A percentile compares a stretch with the other conserved stretches of the same genome.
Evolutionary conservation across 2,113 vertebrate species (phyloP).

Genomic region (Dasyornis broadbenti): DNA sequence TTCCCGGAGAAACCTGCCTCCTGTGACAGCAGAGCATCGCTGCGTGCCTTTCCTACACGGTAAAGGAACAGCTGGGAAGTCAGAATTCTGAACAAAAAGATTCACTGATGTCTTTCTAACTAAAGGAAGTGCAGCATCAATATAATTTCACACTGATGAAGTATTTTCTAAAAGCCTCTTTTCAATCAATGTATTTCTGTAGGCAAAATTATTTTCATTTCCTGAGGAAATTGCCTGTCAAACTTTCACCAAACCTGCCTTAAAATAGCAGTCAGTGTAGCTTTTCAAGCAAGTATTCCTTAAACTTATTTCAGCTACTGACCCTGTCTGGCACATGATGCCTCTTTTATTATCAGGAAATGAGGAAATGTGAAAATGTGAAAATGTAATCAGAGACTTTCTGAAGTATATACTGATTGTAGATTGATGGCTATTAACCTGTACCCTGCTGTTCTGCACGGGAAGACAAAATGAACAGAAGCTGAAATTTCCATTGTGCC

Average conservation of each 20-base stretch:
- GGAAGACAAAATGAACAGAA: background rate
- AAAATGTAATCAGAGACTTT: background rate
- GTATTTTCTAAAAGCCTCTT: background rate
- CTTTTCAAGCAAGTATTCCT: background rate
- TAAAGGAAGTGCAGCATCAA: background rate
- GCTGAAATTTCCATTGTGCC: background rate
- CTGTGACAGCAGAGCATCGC: background rate
- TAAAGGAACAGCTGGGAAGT: background rate
- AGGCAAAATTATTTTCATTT: background rate
- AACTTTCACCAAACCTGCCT: constrained; percentile 45
- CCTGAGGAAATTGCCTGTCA: background rate
- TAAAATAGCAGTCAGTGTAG: constrained; percentile 8
- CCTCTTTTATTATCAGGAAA: background rate
- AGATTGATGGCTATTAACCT: background rate
- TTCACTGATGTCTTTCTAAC: background rate
- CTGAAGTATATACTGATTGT: background rate
- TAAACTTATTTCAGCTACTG: background rate
- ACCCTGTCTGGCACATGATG: background rate
- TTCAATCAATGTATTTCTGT: background rate
- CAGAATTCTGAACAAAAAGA: background rate
- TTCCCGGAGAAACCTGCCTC: background rate
- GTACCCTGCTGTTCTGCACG: background rate
- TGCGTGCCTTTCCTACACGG: background rate
- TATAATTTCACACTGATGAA: background rate
- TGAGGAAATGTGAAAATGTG: background rate